Conservation (phyloP, 2,113 vertebrate genomes). For the Nesoenas mayeri region DNA sequence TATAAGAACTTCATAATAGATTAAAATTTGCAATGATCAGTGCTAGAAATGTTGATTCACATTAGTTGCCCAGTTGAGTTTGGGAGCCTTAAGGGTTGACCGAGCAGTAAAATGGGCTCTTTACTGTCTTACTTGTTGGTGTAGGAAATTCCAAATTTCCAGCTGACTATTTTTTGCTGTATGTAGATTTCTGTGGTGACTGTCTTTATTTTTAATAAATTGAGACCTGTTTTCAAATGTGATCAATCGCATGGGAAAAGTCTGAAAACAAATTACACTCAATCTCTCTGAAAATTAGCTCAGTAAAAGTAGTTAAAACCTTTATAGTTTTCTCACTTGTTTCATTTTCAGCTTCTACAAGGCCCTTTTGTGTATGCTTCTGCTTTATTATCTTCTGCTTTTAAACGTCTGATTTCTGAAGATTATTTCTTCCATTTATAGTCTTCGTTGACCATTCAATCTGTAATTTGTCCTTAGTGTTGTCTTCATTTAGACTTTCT, state of each 20-base stretch:
- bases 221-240: not conserved
- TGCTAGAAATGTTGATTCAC: not conserved
- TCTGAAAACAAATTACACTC: not conserved
- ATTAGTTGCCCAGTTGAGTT: not conserved
- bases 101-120: not conserved
- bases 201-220: not conserved
- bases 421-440: not conserved
- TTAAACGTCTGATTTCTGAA: not conserved
- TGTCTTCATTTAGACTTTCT: not conserved
- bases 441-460: not conserved
- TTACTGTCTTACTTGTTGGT: not conserved
- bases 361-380: not conserved
- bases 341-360: not conserved
- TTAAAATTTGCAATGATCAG: not conserved
- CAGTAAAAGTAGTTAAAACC: not conserved
- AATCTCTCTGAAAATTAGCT: not conserved
- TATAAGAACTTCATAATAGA: not conserved
- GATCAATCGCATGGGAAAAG: not conserved
- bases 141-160: not conserved
- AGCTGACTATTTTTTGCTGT: not conserved
- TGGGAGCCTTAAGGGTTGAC: not conserved
- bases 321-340: not conserved
- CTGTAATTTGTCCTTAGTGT: not conserved
- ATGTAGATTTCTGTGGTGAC: not conserved
- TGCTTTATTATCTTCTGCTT: not conserved